These are phyloP conservation scores for Julus scanicus DNA, from an alignment of 2,888 invertebrate genomes.

Conservation along the genomic window DNA sequence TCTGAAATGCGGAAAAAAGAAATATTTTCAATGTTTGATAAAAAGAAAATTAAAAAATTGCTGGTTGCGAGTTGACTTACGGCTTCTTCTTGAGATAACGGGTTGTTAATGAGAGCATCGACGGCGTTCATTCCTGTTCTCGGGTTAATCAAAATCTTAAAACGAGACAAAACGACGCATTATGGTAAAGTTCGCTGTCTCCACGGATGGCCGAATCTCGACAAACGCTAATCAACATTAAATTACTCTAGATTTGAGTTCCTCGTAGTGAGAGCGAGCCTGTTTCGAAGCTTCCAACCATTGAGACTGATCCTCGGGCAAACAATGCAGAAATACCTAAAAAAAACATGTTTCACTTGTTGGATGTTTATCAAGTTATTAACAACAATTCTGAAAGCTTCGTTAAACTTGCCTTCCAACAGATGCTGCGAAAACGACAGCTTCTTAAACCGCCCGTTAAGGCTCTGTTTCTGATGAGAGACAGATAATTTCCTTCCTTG, in stretches of 20 bases:
- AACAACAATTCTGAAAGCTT: neutral
- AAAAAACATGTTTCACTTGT: neutral
- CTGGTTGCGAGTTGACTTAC: no score
- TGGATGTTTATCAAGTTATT: neutral
- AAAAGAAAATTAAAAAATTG: neutral
- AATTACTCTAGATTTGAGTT: conserved; percentile 57
- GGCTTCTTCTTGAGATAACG: conserved; percentile 58
- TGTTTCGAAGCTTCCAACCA: conserved; percentile 57
- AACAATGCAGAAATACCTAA: conserved; percentile 59
- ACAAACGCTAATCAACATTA: no score
- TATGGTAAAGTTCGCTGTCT: no score
- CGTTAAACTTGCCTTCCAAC: conserved; percentile 60
- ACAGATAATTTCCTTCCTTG: conserved; percentile 56
- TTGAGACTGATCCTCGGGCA: conserved; percentile 58
- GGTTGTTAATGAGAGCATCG: conserved; percentile 57
- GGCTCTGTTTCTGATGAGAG: conserved; percentile 58
- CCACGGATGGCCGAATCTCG: no score
- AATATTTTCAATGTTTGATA: neutral
- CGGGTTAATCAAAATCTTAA: conserved; percentile 60
- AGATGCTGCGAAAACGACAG: conserved; percentile 61
- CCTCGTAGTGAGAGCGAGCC: conserved; percentile 57
- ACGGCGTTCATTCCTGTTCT: conserved; percentile 53
- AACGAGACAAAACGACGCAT: no score
- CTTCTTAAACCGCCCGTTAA: conserved; percentile 60
- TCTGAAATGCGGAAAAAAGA: conserved; percentile 69